Percentiles rank a stretch among this genome's conserved stretches.
These are phyloP conservation scores for Onychostoma macrolepis DNA, from an alignment of 2,113 vertebrate species.

Conservation along the genomic window DNA sequence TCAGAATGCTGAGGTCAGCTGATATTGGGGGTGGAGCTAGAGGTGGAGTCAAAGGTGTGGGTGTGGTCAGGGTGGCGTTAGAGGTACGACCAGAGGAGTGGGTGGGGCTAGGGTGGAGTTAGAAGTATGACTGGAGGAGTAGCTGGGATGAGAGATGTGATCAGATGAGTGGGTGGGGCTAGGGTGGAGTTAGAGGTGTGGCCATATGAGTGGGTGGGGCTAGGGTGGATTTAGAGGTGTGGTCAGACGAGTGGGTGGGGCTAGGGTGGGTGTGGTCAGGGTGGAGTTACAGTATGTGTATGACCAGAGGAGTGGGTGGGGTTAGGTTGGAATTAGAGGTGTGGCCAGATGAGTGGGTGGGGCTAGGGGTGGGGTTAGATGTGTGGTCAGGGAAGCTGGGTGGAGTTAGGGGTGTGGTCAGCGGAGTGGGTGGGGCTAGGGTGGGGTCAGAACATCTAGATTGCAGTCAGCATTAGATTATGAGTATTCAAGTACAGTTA, in stretches of 20 bases:
- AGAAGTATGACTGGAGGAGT: not conserved
- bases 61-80: not conserved
- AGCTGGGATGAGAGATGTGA: too few species aligned
- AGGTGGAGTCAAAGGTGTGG: not conserved
- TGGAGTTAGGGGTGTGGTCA: too few species aligned
- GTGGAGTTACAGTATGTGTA: too few species aligned
- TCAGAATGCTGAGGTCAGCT: not conserved
- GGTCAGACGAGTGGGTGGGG: not conserved
- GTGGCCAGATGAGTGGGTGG: not conserved
- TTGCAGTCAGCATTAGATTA: not conserved
- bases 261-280: not conserved
- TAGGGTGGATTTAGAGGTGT: not conserved
- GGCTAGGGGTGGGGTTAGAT: not conserved
- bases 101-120: not conserved
- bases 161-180: not conserved
- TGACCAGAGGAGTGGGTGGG: too few species aligned
- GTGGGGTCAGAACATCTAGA: not conserved
- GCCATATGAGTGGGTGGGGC: rapidly evolving
- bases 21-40: not conserved
- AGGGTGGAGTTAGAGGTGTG: not conserved
- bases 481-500: not conserved
- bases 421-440: not conserved
- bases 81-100: not conserved
- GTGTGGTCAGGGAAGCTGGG: too few species aligned
- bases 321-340: not conserved